Percentiles rank a stretch among this genome's conserved stretches.
Conservation (phyloP, 2,888 invertebrate species). For the Pterostichus madidus region DNA sequence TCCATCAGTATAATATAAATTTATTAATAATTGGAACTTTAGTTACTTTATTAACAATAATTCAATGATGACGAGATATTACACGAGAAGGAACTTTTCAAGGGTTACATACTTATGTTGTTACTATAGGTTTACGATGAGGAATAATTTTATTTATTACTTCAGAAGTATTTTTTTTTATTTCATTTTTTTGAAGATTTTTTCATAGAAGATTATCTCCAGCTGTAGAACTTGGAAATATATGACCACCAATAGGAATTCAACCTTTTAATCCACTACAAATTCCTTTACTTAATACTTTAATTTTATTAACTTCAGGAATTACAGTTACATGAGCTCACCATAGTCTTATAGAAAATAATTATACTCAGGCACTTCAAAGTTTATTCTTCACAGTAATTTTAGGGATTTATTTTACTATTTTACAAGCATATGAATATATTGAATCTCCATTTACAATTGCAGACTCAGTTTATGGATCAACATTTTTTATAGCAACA, state of each 20-base stretch:
- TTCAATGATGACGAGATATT: constrained; percentile 86
- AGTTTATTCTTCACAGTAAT: constrained; percentile 78
- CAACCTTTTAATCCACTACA: constrained; percentile 82
- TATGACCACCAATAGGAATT: constrained; percentile 83
- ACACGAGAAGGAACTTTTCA: constrained; percentile 84
- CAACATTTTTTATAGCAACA: constrained; percentile 84
- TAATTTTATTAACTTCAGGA: constrained; percentile 84
- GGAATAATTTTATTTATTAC: constrained; percentile 88
- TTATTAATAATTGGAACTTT: constrained; percentile 79
- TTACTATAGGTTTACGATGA: constrained; percentile 81
- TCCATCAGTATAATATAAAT: constrained; percentile 79
- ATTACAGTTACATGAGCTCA: constrained; percentile 82
- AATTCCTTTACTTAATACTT: constrained; percentile 85
- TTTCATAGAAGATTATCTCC: constrained; percentile 79
- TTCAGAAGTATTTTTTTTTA: constrained; percentile 83
- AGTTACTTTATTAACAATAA: constrained; percentile 79
- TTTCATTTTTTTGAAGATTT: constrained; percentile 82
- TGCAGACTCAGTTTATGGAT: constrained; percentile 81
- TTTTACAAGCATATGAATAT: constrained; percentile 84
- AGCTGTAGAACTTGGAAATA: constrained; percentile 78
- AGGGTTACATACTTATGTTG: constrained; percentile 82
- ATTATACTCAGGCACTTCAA: constrained; percentile 75
- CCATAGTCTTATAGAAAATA: constrained; percentile 77
- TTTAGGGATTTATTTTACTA: constrained; percentile 82
- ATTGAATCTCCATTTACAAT: constrained; percentile 80